phyloP scores from a whole-genome alignment of 92 coral and sea anemone genomes.

The Porites cylindrica region DNA sequence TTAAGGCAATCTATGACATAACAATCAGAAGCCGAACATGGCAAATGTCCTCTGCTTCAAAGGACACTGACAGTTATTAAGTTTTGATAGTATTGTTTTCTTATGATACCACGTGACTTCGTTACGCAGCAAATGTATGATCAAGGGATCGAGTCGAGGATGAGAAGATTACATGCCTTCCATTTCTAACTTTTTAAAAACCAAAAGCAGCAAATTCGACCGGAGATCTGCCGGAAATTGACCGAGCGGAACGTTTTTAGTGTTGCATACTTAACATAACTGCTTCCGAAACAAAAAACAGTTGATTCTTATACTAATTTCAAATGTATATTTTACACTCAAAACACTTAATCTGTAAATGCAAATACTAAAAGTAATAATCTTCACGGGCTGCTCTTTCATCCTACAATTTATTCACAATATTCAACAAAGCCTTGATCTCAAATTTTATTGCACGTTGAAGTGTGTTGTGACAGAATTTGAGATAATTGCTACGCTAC shows the following conservation, averaged over 20 bases:
- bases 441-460: not conserved
- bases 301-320: not conserved
- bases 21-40: slow-evolving; percentile 22
- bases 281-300: not conserved
- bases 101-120: slow-evolving; percentile 16
- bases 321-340: not conserved
- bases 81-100: slow-evolving; percentile 3
- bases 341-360: not conserved
- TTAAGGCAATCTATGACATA: not conserved
- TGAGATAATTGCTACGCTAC: slow-evolving; percentile 1
- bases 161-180: no score
- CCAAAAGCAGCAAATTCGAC: not conserved
- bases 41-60: not conserved
- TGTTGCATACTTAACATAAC: not conserved
- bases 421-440: not conserved
- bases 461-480: slow-evolving; percentile 14
- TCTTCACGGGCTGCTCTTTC: not conserved
- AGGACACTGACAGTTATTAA: not conserved
- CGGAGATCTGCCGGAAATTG: not conserved
- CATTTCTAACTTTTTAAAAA: not conserved
- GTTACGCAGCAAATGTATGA: no score
- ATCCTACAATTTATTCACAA: not conserved
- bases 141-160: not conserved
- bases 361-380: not conserved
- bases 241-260: not conserved